phyloP scores from a whole-genome alignment of 2,797 vertebrate genomes.

The Karalla daura region DNA sequence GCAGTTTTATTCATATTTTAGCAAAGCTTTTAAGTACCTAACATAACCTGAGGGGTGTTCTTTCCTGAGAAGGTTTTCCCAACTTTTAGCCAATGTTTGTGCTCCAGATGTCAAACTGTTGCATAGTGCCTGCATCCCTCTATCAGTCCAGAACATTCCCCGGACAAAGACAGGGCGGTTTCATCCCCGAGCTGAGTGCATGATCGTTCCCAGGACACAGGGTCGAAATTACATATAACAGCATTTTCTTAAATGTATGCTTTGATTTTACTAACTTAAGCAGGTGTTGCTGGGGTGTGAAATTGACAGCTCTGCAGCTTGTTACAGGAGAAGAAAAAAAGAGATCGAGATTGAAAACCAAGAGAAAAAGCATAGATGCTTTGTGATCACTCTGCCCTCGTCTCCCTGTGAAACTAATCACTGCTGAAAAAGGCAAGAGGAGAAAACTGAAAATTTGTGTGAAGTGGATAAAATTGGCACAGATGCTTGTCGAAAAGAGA shows the following conservation, averaged over 20 bases:
- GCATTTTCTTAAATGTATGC: background rate
- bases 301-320: background rate
- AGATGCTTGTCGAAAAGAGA: too few relatives aligned
- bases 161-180: background rate
- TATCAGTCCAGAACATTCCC: background rate
- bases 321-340: too few relatives aligned
- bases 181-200: background rate
- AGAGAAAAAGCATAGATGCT: background rate
- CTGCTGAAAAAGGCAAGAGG: too few relatives aligned
- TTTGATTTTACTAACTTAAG: background rate
- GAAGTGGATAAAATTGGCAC: too few relatives aligned
- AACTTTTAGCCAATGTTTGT: too few relatives aligned
- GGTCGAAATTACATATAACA: background rate
- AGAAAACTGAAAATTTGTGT: too few relatives aligned
- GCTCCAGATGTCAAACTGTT: background rate
- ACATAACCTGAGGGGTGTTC: background rate
- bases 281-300: background rate
- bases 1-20: too few relatives aligned
- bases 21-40: too few relatives aligned
- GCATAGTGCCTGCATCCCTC: too few relatives aligned
- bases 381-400: background rate
- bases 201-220: background rate
- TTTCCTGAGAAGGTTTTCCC: background rate
- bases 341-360: too few relatives aligned
- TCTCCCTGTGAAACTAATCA: slow-evolving; percentile 9